A percentile compares a stretch with the other conserved stretches of the same genome.
phyloP scores from a whole-genome alignment of 1,140 invertebrate genomes.

The Bacillus rossius region DNA sequence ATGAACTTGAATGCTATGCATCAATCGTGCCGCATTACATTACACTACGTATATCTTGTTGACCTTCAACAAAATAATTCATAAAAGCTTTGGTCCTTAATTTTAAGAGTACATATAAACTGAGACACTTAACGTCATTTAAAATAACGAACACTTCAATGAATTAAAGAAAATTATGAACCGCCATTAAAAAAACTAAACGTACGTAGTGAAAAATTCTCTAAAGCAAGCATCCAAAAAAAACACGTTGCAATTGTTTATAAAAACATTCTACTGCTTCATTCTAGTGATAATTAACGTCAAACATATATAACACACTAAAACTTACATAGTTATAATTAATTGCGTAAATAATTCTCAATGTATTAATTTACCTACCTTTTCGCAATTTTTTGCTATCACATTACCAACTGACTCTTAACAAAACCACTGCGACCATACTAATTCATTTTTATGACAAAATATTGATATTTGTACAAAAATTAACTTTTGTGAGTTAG shows the following conservation, averaged over 20 bases:
- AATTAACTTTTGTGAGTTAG: too few species aligned
- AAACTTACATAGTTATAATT: conserved; percentile 33
- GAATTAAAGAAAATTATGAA: too few species aligned
- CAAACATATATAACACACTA: neutral
- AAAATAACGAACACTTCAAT: too few species aligned
- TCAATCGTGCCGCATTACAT: neutral
- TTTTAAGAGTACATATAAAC: neutral
- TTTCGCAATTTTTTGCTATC: conserved; percentile 48
- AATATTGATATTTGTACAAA: too few species aligned
- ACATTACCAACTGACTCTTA: conserved; percentile 50
- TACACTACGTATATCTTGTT: neutral
- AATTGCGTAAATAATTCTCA: conserved; percentile 41
- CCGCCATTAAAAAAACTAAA: conserved; percentile 1
- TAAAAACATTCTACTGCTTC: neutral
- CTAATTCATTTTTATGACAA: too few species aligned
- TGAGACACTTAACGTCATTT: neutral
- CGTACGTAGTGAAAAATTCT: neutral
- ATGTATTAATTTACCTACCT: conserved; percentile 42
- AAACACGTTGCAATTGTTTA: neutral
- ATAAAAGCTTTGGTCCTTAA: neutral
- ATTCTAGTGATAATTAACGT: neutral
- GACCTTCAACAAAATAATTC: neutral
- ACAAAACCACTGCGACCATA: too few species aligned
- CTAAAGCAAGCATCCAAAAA: neutral
- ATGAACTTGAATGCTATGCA: neutral